Evolutionary conservation across 2,113 vertebrate genomes (phyloP).

Genomic region (Dromas ardeola): DNA sequence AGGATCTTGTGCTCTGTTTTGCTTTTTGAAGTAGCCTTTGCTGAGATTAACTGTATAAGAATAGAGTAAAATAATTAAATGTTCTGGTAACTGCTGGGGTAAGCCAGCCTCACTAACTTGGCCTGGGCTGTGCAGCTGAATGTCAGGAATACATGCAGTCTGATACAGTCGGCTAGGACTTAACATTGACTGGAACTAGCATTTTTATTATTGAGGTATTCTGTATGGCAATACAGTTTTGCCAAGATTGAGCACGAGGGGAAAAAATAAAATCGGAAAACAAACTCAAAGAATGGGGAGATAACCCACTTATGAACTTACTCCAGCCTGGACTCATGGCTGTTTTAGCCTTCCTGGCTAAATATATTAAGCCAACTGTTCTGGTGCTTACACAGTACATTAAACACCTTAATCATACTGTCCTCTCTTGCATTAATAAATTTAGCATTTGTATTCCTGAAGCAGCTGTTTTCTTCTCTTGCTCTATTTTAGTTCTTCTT

Average conservation of each 20-base stretch:
- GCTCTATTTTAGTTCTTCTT: slow-evolving; percentile 28
- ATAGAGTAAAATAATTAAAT: background rate
- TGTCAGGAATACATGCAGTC: background rate
- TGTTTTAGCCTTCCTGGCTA: slow-evolving; percentile 18
- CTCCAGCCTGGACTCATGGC: background rate
- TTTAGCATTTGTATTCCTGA: slow-evolving; percentile 50
- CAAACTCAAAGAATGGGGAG: background rate
- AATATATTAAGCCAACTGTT: slow-evolving; percentile 4
- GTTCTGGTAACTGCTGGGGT: background rate
- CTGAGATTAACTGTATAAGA: background rate
- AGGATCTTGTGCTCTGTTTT: background rate
- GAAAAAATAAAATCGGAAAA: background rate
- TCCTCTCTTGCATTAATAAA: slow-evolving; percentile 52
- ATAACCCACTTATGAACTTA: background rate
- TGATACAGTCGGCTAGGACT: background rate
- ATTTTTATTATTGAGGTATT: background rate
- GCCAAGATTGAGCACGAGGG: background rate
- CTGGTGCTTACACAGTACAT: slow-evolving; percentile 44
- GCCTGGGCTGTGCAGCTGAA: background rate
- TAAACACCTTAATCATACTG: slow-evolving; percentile 57
- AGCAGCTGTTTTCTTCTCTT: slow-evolving; percentile 34
- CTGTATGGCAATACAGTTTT: background rate
- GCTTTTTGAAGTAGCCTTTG: background rate
- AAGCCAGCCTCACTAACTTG: background rate
- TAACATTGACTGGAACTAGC: background rate